Base-by-base conservation (phyloP, 2,113 vertebrate genomes). In the Hippocampus barbouri region DNA sequence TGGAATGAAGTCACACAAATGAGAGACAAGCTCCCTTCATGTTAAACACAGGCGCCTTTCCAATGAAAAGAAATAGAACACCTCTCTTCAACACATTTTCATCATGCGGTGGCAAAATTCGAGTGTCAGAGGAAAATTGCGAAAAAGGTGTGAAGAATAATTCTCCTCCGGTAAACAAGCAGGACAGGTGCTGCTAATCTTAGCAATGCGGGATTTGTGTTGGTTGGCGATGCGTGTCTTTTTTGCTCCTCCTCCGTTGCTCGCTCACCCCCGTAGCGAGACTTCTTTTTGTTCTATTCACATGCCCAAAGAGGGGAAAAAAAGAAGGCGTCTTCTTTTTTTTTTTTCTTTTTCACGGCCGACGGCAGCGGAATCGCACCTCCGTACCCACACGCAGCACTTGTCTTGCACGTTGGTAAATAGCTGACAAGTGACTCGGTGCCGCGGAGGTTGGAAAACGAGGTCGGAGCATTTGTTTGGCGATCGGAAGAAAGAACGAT, bases 301-400 rank as follows among this genome's bases (percentile, higher is more conserved):
- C 80, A 85, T 69, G 15, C 51, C 60, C 82, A 82, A 89, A 85
- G 82, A 72, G 73, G 34, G 34, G 1, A 38, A 86, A 85, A 87
- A 88, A 90, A 89, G 77, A 83, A 84, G 79, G 68, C 10, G 15
- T 0, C 5, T 38, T 38, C 5, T 6, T 38, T 34, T 38, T 38
- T 34, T 59, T 79, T 87, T 86, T 85, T 87, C 6, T 87, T 83
- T 84, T 87, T 75, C 74, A 79, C 70, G 21, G 80, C 69, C 79
- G 47, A 74, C 62, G 75, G 80, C 81, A 75, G 72, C 70, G 51
- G 62, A 70, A 80, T 87, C 74, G 54, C 82, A 78, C 73, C 69
- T 66, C 45, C 83, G 64, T 69, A 74, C 72, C 21, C 21, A 21
- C 53, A 54, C 9, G 8, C 53, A 54, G 2, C 8, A 18, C 34